Percentiles rank a stretch among this genome's conserved stretches.
phyloP scores from a whole-genome alignment of 1,140 invertebrate species.

The Megathymus violae region DNA sequence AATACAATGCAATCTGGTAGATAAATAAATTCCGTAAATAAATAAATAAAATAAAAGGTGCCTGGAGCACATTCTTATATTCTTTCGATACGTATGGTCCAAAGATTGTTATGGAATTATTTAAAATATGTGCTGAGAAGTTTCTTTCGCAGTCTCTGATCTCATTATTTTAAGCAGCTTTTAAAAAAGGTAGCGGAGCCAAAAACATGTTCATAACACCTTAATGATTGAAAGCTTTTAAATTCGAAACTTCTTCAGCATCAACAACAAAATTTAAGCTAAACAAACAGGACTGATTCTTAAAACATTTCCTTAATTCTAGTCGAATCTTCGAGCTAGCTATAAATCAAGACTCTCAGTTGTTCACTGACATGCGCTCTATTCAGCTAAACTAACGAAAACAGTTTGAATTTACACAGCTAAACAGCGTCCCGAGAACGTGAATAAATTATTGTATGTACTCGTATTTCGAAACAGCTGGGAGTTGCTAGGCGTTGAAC shows the following conservation, averaged over 20 bases:
- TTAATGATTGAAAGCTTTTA: too few relatives aligned
- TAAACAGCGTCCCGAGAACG: slow-evolving; percentile 13
- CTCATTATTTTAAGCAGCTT: too few relatives aligned
- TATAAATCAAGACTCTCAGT: neutral
- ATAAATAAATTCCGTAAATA: too few relatives aligned
- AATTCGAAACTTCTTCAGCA: neutral
- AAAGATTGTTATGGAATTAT: too few relatives aligned
- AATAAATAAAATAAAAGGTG: too few relatives aligned
- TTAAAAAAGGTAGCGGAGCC: too few relatives aligned
- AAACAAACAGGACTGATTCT: neutral
- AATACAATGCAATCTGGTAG: too few relatives aligned
- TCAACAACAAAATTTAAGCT: neutral
- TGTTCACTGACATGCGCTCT: slow-evolving; percentile 3
- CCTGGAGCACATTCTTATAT: too few relatives aligned
- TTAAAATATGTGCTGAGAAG: too few relatives aligned
- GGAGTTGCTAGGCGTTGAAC: neutral
- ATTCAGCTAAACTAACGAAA: slow-evolving; percentile 14
- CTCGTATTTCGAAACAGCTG: slow-evolving; percentile 8
- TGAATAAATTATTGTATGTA: slow-evolving; percentile 25
- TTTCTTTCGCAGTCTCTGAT: too few relatives aligned
- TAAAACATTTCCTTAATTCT: neutral
- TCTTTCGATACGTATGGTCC: too few relatives aligned
- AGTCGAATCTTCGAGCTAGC: neutral
- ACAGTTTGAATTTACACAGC: slow-evolving; percentile 22
- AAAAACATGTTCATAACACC: too few relatives aligned